Evolutionary conservation across 2,888 invertebrate genomes (phyloP).

Genomic region (Pantelozetes paolii): DNA sequence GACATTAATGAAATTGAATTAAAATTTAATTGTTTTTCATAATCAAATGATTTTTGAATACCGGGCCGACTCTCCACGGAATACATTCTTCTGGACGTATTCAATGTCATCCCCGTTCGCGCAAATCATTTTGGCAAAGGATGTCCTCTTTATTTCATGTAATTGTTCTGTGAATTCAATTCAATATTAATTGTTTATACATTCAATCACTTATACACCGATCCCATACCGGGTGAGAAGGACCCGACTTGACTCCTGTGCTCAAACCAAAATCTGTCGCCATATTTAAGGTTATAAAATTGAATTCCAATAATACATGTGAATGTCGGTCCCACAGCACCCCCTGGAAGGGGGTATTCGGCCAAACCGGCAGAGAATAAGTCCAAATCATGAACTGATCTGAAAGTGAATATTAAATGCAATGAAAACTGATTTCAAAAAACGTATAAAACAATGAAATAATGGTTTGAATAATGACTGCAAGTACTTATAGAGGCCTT

Average conservation of each 20-base stretch:
- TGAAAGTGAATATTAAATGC: conserved; percentile 9
- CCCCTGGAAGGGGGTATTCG: conserved; percentile 71
- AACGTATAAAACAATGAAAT: background rate
- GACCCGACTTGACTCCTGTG: conserved; percentile 46
- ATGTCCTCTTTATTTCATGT: conserved; percentile 47
- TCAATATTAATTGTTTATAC: conserved; percentile 51
- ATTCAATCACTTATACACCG: background rate
- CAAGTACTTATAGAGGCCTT: conserved; percentile 48
- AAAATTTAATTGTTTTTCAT: background rate
- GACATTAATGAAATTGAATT: background rate
- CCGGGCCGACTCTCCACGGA: conserved; percentile 46
- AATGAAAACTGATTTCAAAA: too few relatives aligned
- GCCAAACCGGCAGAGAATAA: conserved; percentile 93
- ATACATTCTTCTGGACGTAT: conserved; percentile 47
- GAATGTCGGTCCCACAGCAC: conserved; percentile 87
- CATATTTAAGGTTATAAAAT: conserved; percentile 81
- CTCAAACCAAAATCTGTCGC: conserved; percentile 88
- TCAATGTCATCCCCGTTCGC: conserved; percentile 49
- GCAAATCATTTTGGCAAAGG: conserved; percentile 47
- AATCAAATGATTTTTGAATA: conserved; percentile 37
- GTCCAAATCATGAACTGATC: conserved; percentile 79
- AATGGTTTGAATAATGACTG: background rate
- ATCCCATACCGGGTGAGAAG: conserved; percentile 45
- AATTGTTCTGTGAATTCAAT: conserved; percentile 51
- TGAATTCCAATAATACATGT: conserved; percentile 91